Conservation (phyloP, 2,888 invertebrate species). For the Volucella bombylans region DNA sequence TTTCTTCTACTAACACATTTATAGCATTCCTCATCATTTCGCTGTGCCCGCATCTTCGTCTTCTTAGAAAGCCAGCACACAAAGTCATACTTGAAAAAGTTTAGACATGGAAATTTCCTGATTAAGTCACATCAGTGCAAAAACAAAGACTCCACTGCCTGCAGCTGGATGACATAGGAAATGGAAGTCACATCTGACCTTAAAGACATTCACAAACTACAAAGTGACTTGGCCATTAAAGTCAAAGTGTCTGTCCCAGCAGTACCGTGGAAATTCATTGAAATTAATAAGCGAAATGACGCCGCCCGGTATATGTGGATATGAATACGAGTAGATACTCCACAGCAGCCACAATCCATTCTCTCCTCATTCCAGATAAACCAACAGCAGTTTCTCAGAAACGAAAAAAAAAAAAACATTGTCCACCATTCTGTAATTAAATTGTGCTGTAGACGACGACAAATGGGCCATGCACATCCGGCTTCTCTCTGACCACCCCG, state of each 20-base stretch:
- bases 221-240: slow-evolving; percentile 45
- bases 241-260: slow-evolving; percentile 18
- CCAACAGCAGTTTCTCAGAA: slow-evolving; percentile 15
- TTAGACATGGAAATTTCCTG: slow-evolving; percentile 64
- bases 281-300: slow-evolving; percentile 30
- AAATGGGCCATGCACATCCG: slow-evolving; percentile 66
- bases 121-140: slow-evolving; percentile 52
- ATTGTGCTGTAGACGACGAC: slow-evolving; percentile 44
- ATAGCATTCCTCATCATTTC: not conserved
- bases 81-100: slow-evolving; percentile 31
- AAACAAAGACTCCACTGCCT: slow-evolving; percentile 14
- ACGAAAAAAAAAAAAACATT: not conserved
- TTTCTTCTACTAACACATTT: slow-evolving; percentile 51
- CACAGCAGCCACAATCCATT: not conserved
- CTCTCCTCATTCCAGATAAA: not conserved
- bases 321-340: not conserved
- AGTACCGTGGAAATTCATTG: slow-evolving; percentile 29
- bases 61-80: slow-evolving; percentile 27
- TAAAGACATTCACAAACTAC: slow-evolving; percentile 8
- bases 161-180: not conserved
- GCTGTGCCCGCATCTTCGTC: not conserved
- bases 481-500: slow-evolving; percentile 60
- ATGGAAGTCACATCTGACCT: slow-evolving; percentile 64
- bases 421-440: slow-evolving; percentile 55
- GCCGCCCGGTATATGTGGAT: not conserved